phyloP scores from a whole-genome alignment of 2,113 vertebrate genomes.

The Bambusicola thoracicus region DNA sequence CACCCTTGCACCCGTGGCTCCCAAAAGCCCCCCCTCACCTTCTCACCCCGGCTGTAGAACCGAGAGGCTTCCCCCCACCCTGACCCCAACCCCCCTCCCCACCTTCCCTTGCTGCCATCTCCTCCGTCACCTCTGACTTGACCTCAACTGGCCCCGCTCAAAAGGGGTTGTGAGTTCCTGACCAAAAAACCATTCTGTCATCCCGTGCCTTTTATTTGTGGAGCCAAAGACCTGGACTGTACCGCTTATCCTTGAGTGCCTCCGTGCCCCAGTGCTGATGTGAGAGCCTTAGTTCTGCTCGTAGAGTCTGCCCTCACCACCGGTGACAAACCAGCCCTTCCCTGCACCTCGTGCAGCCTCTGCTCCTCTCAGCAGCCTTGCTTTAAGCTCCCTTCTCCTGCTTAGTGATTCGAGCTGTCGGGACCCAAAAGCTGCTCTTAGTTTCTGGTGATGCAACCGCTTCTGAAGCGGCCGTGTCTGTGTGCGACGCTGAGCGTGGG shows the following conservation, averaged over 20 bases:
- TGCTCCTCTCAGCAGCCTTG: not conserved
- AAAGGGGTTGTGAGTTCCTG: slow-evolving; percentile 67
- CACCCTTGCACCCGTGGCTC: slow-evolving; percentile 57
- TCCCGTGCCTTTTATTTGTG: not conserved
- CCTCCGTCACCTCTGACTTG: slow-evolving; percentile 40
- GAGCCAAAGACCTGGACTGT: slow-evolving; percentile 45
- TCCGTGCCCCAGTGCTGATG: not conserved
- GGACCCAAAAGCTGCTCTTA: slow-evolving; percentile 13
- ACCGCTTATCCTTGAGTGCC: not conserved
- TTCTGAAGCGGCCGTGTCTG: slow-evolving; percentile 65
- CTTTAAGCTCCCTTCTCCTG: slow-evolving; percentile 15
- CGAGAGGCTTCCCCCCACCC: slow-evolving; percentile 8
- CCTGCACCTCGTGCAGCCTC: slow-evolving; percentile 2
- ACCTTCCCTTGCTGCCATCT: slow-evolving; percentile 43
- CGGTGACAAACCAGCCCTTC: slow-evolving; percentile 6
- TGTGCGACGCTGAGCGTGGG: slow-evolving; percentile 8
- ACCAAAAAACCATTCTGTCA: not conserved
- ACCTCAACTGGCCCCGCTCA: slow-evolving; percentile 47
- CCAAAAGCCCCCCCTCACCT: slow-evolving; percentile 56
- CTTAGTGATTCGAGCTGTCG: not conserved
- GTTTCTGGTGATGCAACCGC: slow-evolving; percentile 32
- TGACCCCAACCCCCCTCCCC: too few relatives aligned
- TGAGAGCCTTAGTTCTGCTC: not conserved
- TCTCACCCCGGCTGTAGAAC: slow-evolving; percentile 52
- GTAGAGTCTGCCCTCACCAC: slow-evolving; percentile 27